phyloP scores from a whole-genome alignment of 2,888 invertebrate genomes.

The Nephrotoma appendiculata region DNA sequence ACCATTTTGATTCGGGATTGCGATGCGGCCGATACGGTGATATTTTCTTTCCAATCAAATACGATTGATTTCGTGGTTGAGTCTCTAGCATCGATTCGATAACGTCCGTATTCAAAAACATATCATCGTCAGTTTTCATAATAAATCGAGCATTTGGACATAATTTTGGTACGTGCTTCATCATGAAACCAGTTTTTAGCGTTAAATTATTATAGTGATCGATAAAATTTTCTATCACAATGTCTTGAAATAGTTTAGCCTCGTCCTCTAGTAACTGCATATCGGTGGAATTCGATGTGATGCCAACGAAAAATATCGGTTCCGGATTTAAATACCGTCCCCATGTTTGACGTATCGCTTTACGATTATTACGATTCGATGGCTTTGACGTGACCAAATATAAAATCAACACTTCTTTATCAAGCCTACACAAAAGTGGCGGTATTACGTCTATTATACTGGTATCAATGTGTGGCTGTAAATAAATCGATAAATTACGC shows the following conservation, averaged over 20 bases:
- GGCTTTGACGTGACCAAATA: constrained; percentile 42
- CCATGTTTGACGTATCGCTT: constrained; percentile 45
- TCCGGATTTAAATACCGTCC: constrained; percentile 36
- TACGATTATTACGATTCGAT: constrained; percentile 33
- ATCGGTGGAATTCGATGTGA: constrained; percentile 22
- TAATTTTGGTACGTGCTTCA: constrained; percentile 41
- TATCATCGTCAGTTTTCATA: constrained; percentile 48
- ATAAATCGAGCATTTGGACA: constrained; percentile 39
- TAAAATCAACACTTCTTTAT: constrained; percentile 19
- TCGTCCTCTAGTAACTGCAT: constrained; percentile 29
- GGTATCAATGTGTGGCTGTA: background rate
- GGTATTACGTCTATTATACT: background rate
- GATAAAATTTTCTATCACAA: constrained; percentile 43
- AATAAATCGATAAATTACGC: background rate
- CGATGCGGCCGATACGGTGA: constrained; percentile 42
- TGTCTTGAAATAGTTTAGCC: constrained; percentile 38
- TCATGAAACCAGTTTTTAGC: constrained; percentile 47
- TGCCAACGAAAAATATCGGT: constrained; percentile 42
- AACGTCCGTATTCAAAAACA: constrained; percentile 41
- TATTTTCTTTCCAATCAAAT: constrained; percentile 40
- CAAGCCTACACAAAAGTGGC: background rate
- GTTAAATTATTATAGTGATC: constrained; percentile 54
- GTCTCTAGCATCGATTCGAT: constrained; percentile 26
- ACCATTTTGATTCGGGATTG: constrained; percentile 50
- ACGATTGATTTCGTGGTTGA: constrained; percentile 24